Evolutionary conservation across 1,140 invertebrate genomes (phyloP), one percentile per base, ranked within the genome.

Genomic region (Drosophila eugracilis): DNA sequence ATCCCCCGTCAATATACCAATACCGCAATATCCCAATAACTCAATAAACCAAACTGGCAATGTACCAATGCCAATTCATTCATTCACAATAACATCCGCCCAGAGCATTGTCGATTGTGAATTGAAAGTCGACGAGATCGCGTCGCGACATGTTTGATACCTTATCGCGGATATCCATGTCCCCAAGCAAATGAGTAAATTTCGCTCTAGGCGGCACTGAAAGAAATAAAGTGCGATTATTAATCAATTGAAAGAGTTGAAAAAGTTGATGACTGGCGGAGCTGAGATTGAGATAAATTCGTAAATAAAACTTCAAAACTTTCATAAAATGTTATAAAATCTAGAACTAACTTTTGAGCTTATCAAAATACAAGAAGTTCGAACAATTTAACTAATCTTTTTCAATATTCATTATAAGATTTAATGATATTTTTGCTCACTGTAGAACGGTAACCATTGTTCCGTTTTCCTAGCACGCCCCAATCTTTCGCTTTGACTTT

Each of bases 31-130:
- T 5, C 9, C 19, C 58, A 65, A 45, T 62, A 26, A 19, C 42
- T 21, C 62, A 66, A 65, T 65, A 34, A 12, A 4, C 12, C 57
- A 66, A 66, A 47, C 30, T 9, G 6, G 26, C 54, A 62, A 34
- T 62, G 55, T 30, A 26, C 39, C 65, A 69, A 67, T 67, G 45
- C 65, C 65, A 69, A 69, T 69, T 69, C 65, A 44, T 69, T 69
- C 65, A 69, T 67, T 67, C 65, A 69, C 65, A 69, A 69, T 62
- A 69, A 69, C 65, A 69, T 69, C 65, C 65, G 65, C 65, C 47
- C 63, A 53, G n/a, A n/a, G 47, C 45, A 24, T 39, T 26, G 21
- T 37, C 14, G 21, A 41, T 65, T 32, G 59, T 67, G 60, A 67
- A 67, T 67, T 67, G 60, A 67, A 67, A 67, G 63, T 53, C 28